Evolutionary conservation across 2,797 vertebrate genomes (phyloP), one percentile per base, ranked within the genome.

Genomic region (Sebastes flavidus): DNA sequence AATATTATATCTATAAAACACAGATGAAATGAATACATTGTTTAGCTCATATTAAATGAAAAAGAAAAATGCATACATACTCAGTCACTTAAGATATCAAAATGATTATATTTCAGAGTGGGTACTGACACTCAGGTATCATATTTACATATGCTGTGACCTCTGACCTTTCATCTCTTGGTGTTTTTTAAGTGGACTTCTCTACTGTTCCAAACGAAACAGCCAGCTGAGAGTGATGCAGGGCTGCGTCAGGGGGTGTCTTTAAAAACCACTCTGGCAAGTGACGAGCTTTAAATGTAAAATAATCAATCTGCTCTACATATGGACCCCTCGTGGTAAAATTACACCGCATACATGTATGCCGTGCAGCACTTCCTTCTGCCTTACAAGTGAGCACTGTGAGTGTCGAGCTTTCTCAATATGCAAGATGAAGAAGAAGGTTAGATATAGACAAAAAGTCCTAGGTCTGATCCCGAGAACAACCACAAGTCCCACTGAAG

Each of bases 91-190:
- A 18, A 29, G 1, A 54, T 8, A 68, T 58, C 6, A 8, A 54
- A 32, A 34, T 8, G 2, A 32, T 49, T 68, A 6, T 14, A 25
- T 67, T 59, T n/a, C 25, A 6, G 29, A 52, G 12, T 6, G n/a
- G 10, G 4, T n/a, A n/a, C 20, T 52, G n/a, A 30, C n/a, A 58
- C 27, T n/a, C 1, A 1, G 22, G 34, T 38, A 42, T 34, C 58
- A 65, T 4, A 61, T 34, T 65, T 24, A 34, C 13, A 56, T 4
- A 8, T 52, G 52, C 59, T 8, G 60, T 27, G 70, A 76, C 71
- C 79, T 63, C 11, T 75, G 82, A 80, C 74, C 78, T 68, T 22
- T 62, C 10, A 36, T 52, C 60, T 68, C 29, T 24, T 66, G 29
- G n/a, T 22, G 18, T 4, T 58, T n/a, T 46, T 76, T 62, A 14